These are phyloP conservation scores for Meteorus cinctellus DNA, from an alignment of 2,888 invertebrate genomes.

Conservation along the genomic window DNA sequence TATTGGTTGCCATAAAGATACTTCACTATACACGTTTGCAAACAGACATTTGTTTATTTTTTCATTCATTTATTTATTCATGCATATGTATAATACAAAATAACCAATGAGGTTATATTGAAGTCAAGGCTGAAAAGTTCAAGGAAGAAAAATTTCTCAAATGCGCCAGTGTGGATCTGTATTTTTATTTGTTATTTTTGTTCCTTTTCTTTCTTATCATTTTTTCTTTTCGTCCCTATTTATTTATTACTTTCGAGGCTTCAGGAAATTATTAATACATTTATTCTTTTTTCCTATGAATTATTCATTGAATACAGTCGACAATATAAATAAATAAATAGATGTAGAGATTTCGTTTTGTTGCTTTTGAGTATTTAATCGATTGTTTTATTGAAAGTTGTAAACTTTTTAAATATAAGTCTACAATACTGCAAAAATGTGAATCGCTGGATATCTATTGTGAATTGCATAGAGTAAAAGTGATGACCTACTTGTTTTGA, in stretches of 20 bases:
- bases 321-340: no score
- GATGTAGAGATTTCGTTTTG: no score
- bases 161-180: neutral
- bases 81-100: neutral
- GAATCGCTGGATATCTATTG: no score
- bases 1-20: conserved; percentile 3
- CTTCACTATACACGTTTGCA: neutral
- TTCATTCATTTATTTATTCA: no score
- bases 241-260: neutral
- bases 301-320: no score
- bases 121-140: neutral
- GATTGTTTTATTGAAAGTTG: no score
- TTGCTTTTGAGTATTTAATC: no score
- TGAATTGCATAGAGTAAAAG: no score
- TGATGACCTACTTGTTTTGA: no score
- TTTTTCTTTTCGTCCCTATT: neutral
- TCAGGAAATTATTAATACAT: neutral
- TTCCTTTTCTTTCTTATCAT: neutral
- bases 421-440: no score
- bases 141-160: neutral
- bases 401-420: no score
- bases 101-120: neutral
- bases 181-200: neutral
- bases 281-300: no score
- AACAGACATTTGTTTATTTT: neutral